Percentiles rank a stretch among this genome's conserved stretches.
These are phyloP conservation scores for Hartigia nigra DNA, from an alignment of 2,888 invertebrate species.

Conservation along the genomic window DNA sequence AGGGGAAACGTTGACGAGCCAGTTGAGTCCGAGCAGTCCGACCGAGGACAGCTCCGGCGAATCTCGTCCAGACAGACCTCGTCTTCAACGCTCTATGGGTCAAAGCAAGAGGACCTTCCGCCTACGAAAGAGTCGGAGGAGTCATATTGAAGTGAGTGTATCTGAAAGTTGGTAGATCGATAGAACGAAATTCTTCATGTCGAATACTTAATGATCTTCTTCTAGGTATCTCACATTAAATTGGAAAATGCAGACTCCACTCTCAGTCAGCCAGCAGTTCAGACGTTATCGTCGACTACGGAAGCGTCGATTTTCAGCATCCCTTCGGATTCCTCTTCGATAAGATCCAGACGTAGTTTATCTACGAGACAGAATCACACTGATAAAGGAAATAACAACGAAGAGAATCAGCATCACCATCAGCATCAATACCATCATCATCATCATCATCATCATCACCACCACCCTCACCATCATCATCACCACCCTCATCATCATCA, in stretches of 20 bases:
- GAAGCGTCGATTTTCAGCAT: slow-evolving; percentile 45
- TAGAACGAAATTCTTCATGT: slow-evolving; percentile 30
- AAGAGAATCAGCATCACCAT: slow-evolving; percentile 31
- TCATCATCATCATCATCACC: slow-evolving; percentile 44
- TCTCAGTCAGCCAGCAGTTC: slow-evolving; percentile 29
- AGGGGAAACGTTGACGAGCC: slow-evolving; percentile 83
- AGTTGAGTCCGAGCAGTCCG: slow-evolving; percentile 79
- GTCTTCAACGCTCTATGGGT: slow-evolving; percentile 91
- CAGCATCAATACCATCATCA: slow-evolving; percentile 39
- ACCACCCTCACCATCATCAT: slow-evolving; percentile 28
- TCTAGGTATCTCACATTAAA: slow-evolving; percentile 68
- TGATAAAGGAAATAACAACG: slow-evolving; percentile 18
- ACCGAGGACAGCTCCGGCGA: slow-evolving; percentile 77
- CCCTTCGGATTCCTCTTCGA: slow-evolving; percentile 52
- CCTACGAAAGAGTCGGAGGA: slow-evolving; percentile 81
- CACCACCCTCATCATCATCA: slow-evolving; percentile 32
- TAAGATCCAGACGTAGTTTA: slow-evolving; percentile 45
- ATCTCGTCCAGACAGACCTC: slow-evolving; percentile 70
- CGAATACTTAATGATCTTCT: neutral
- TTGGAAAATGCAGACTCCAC: slow-evolving; percentile 59
- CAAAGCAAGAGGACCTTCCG: slow-evolving; percentile 95
- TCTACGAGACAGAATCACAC: slow-evolving; percentile 43
- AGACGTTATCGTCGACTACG: slow-evolving; percentile 38
- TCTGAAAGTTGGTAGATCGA: neutral
- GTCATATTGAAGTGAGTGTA: slow-evolving; percentile 74